These are phyloP conservation scores for Sphecodes monilicornis DNA, from an alignment of 2,888 invertebrate genomes.

Conservation along the genomic window DNA sequence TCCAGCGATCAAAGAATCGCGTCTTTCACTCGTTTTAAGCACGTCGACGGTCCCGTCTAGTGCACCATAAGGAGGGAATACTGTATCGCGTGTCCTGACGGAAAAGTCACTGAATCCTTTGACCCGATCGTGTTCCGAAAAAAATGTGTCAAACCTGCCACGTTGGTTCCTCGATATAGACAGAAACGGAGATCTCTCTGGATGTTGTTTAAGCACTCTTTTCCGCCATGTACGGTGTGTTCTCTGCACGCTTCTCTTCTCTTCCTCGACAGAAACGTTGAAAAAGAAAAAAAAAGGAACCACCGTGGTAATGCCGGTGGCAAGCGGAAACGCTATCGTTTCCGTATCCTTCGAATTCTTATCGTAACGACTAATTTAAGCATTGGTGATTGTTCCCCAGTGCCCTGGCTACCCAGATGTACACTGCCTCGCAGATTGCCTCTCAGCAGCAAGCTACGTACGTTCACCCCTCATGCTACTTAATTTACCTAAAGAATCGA, in stretches of 20 bases:
- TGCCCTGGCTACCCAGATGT: slow-evolving; percentile 99
- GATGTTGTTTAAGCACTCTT: slow-evolving; percentile 4
- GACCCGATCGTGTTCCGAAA: slow-evolving; percentile 33
- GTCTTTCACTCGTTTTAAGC: neutral
- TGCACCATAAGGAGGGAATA: neutral
- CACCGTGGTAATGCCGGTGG: slow-evolving; percentile 66
- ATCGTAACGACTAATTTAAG: slow-evolving; percentile 83
- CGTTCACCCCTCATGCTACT: slow-evolving; percentile 86
- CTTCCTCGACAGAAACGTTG: neutral
- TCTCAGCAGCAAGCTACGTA: slow-evolving; percentile 98
- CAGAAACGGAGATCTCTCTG: neutral
- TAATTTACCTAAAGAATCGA: slow-evolving; percentile 81
- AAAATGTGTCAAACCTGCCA: slow-evolving; percentile 51
- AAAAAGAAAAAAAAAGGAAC: slow-evolving; percentile 47
- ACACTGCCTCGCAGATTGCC: slow-evolving; percentile 95
- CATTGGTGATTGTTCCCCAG: slow-evolving; percentile 89
- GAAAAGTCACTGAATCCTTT: slow-evolving; percentile 31
- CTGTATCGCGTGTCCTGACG: slow-evolving; percentile 23
- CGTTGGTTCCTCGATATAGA: slow-evolving; percentile 62
- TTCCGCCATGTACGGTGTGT: neutral
- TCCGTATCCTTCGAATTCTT: slow-evolving; percentile 72
- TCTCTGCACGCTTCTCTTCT: slow-evolving; percentile 14
- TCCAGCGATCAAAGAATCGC: neutral
- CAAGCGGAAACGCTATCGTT: slow-evolving; percentile 56
- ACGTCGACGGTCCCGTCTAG: neutral